These are phyloP conservation scores for Brachynemurus nebulosus DNA, from an alignment of 2,888 invertebrate genomes.

Conservation along the genomic window DNA sequence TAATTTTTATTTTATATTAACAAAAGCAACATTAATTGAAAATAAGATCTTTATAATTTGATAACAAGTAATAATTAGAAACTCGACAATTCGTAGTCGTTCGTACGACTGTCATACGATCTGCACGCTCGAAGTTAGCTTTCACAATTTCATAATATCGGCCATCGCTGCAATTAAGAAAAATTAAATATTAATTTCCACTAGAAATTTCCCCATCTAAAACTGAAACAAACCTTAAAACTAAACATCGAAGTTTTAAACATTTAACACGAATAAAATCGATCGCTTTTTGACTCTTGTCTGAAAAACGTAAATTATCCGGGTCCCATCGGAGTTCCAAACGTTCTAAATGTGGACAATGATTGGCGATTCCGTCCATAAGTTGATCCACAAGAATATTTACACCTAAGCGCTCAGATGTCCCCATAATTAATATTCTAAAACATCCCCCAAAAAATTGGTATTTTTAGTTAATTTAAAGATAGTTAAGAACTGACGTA, in stretches of 20 bases:
- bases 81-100: slow-evolving; percentile 94
- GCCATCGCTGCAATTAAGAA: slow-evolving; percentile 61
- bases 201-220: neutral
- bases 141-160: slow-evolving; percentile 98
- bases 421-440: slow-evolving; percentile 95
- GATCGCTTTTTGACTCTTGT: slow-evolving; percentile 98
- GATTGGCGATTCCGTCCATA: slow-evolving; percentile 93
- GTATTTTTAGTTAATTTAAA: no score
- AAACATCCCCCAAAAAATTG: no score
- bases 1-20: neutral
- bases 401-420: slow-evolving; percentile 87
- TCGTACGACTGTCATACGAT: slow-evolving; percentile 88
- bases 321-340: slow-evolving; percentile 98
- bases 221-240: slow-evolving; percentile 54
- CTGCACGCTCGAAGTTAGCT: slow-evolving; percentile 98
- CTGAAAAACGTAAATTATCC: slow-evolving; percentile 93
- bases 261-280: slow-evolving; percentile 94
- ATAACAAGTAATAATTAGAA: slow-evolving; percentile 82
- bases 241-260: slow-evolving; percentile 79
- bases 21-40: slow-evolving; percentile 58
- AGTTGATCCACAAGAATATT: slow-evolving; percentile 97
- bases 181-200: neutral
- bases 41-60: slow-evolving; percentile 87
- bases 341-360: slow-evolving; percentile 76
- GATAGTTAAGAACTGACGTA: no score